Evolutionary conservation across 1,140 invertebrate genomes (phyloP), one percentile per base, ranked within the genome.

Genomic region (Eulimnadia texana): DNA sequence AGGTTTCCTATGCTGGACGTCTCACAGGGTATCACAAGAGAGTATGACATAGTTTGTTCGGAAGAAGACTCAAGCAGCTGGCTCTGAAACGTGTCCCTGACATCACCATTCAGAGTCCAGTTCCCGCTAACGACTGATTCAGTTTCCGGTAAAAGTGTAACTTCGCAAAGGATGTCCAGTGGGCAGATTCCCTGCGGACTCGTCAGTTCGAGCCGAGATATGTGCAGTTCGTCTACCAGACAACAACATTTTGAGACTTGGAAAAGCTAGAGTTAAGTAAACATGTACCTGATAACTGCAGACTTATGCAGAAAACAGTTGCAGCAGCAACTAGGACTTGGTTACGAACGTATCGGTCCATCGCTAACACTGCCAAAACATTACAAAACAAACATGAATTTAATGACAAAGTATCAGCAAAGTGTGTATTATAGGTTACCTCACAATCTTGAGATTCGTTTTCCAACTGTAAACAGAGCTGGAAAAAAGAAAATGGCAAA

Each of bases 1-100:
- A 57, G 19, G n/a, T 57, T 57, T 20, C 55, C 55, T 23, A 57
- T 13, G 25, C 29, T 57, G 55, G 55, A 27, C 6, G 33, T 28
- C 27, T 57, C 27, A 20, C 55, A 57, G 28, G 55, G 55, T 6
- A 57, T 9, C 55, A 57, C 33, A n/a, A 57, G 3, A 27, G 27
- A 57, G n/a, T 57, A 57, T 33, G 33, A 42, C 6, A 16, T 42
- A 22, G 55, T 23, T 20, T 22, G 25, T 23, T 57, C 55, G 24
- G 29, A 22, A 22, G 25, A 29, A 29, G 55, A 29, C 28, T 57
- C 33, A 23, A 57, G 55, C 33, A 3, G 24, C 22, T 33, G 25
- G 25, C 13, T 20, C 25, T 13, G 13, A 3, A 29, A 29, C 24
- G 22, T 57, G 33, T 57, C 33, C 55, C 27, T 20, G 22, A 29